Percentiles rank a stretch among this genome's conserved stretches.
phyloP scores from a whole-genome alignment of 2,113 vertebrate genomes.

The Theristicus caerulescens region DNA sequence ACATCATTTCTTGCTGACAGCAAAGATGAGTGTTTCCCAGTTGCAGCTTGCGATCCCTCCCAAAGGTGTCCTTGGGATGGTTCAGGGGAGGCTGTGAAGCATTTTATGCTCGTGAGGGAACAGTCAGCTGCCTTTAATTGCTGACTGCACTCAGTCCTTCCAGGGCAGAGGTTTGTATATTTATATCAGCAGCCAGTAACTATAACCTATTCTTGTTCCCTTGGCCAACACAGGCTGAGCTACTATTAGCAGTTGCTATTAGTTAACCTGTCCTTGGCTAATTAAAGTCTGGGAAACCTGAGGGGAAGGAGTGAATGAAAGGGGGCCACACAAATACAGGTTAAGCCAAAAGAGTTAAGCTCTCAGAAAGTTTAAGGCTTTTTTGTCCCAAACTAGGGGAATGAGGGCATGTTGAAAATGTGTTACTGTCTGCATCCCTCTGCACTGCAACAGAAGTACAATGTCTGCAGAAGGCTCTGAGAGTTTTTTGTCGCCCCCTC shows the following conservation, averaged over 20 bases:
- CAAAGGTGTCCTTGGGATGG: slow-evolving; percentile 16
- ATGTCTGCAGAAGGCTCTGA: not conserved
- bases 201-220: not conserved
- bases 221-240: not conserved
- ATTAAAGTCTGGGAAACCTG: not conserved
- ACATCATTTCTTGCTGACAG: not conserved
- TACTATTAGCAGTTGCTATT: not conserved
- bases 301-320: not conserved
- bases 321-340: not conserved
- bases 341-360: not conserved
- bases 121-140: slow-evolving; percentile 34
- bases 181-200: not conserved
- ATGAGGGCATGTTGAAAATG: not conserved
- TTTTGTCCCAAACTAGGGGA: not conserved
- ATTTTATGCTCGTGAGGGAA: not conserved
- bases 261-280: not conserved
- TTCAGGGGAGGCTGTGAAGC: not conserved
- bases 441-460: not conserved
- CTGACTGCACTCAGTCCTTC: not conserved
- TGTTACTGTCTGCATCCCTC: not conserved
- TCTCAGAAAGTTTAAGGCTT: not conserved
- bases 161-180: not conserved
- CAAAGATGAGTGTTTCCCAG: not conserved
- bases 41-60: not conserved
- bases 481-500: not conserved